Evolutionary conservation across 2,888 invertebrate genomes (phyloP).

Genomic region (Leptogaster cylindrica): DNA sequence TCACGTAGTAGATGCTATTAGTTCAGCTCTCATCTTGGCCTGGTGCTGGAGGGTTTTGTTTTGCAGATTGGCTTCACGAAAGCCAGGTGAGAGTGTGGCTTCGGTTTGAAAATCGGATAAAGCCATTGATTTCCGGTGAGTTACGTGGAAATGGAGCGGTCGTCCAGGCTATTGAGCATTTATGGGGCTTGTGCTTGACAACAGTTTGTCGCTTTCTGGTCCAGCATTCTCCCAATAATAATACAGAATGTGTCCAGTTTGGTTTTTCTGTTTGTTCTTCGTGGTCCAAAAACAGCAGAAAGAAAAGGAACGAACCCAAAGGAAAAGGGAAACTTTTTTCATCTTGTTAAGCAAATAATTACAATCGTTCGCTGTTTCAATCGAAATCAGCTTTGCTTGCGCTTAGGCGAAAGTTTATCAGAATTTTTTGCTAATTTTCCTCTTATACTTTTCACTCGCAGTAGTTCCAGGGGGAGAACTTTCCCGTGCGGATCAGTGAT

Average conservation of each 20-base stretch:
- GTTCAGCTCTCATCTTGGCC: not conserved
- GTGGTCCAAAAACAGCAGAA: not conserved
- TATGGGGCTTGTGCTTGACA: not conserved
- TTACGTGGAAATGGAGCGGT: not conserved
- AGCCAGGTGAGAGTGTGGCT: not conserved
- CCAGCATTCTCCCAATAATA: not conserved
- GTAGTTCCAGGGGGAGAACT: not conserved
- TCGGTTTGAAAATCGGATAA: not conserved
- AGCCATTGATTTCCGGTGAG: not conserved
- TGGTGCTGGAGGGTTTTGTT: constrained; percentile 22
- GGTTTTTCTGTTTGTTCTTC: not conserved
- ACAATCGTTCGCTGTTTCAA: not conserved
- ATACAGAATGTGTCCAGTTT: not conserved
- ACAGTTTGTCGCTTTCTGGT: not conserved
- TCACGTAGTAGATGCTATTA: constrained; percentile 17
- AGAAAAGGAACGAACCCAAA: not conserved
- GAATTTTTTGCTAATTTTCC: not conserved
- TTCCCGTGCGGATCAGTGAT: constrained; percentile 2
- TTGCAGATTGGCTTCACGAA: constrained; percentile 10
- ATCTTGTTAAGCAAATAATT: constrained; percentile 12
- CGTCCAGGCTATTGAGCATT: not conserved
- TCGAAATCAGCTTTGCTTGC: not conserved
- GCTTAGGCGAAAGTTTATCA: not conserved
- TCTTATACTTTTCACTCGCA: not conserved
- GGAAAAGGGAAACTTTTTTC: not conserved